These are phyloP conservation scores for Axinella damicornis DNA, from an alignment of 37 sponge, comb jelly and placozoan genomes.

Conservation along the genomic window DNA sequence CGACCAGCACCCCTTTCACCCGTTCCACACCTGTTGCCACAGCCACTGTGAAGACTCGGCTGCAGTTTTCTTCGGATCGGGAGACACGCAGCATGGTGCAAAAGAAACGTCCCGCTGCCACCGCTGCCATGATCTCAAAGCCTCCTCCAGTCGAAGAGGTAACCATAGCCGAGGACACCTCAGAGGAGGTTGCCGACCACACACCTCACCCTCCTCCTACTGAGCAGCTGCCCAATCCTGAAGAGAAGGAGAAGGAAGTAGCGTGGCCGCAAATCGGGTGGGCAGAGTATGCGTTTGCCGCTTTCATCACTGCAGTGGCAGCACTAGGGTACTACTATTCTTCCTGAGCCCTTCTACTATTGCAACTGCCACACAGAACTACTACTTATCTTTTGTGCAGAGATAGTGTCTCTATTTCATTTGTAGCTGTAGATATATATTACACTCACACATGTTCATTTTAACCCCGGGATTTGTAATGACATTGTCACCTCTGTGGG, in stretches of 20 bases:
- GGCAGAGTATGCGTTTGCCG: constrained; percentile 19
- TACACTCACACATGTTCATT: too few relatives aligned
- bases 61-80: not conserved
- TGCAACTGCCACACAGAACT: too few relatives aligned
- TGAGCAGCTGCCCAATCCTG: not conserved
- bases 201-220: not conserved
- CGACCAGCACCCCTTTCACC: not conserved
- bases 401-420: too few relatives aligned
- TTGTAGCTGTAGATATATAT: too few relatives aligned
- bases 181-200: not conserved
- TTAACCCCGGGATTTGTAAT: too few relatives aligned
- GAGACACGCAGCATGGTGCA: too few relatives aligned
- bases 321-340: constrained; percentile 19
- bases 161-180: not conserved
- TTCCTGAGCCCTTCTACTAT: constrained; percentile 1
- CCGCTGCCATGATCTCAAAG: too few relatives aligned
- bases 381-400: too few relatives aligned
- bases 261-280: constrained; percentile 21
- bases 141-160: not conserved
- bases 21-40: not conserved
- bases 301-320: constrained; percentile 20
- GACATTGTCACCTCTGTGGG: too few relatives aligned
- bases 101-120: too few relatives aligned
- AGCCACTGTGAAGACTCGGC: constrained; percentile 1
- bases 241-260: not conserved